Conservation (phyloP, 2,888 invertebrate genomes). For the Malthinus flaveolus region DNA sequence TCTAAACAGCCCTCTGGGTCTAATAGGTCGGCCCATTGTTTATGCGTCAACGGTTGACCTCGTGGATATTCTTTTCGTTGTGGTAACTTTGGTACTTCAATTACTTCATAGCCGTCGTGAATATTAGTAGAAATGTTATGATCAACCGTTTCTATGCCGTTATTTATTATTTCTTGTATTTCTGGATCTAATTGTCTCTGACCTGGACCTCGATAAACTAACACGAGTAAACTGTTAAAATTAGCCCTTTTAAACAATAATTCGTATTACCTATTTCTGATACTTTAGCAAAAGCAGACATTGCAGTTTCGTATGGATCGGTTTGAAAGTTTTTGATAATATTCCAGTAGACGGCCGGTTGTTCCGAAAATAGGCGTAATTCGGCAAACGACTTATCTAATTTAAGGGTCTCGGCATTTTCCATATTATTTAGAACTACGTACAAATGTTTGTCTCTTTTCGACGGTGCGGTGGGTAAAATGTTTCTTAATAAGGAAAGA, state of each 20-base stretch:
- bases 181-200: constrained; percentile 64
- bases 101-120: constrained; percentile 74
- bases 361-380: constrained; percentile 77
- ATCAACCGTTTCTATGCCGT: constrained; percentile 57
- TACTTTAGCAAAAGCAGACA: constrained; percentile 86
- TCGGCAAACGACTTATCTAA: constrained; percentile 86
- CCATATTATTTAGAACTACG: constrained; percentile 69
- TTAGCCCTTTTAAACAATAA: background rate
- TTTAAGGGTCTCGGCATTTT: constrained; percentile 66
- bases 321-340: constrained; percentile 63
- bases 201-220: constrained; percentile 67
- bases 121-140: constrained; percentile 57
- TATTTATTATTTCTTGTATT: constrained; percentile 65
- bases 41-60: constrained; percentile 71
- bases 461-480: constrained; percentile 68
- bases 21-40: constrained; percentile 82
- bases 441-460: constrained; percentile 72
- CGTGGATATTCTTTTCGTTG: constrained; percentile 70
- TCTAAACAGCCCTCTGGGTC: constrained; percentile 80
- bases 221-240: constrained; percentile 13
- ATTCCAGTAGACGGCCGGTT: constrained; percentile 68
- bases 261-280: constrained; percentile 68
- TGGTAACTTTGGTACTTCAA: constrained; percentile 69
- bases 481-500: constrained; percentile 64
- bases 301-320: constrained; percentile 80